phyloP scores from a whole-genome alignment of 1,140 invertebrate species.

The Drosophila virilis region DNA sequence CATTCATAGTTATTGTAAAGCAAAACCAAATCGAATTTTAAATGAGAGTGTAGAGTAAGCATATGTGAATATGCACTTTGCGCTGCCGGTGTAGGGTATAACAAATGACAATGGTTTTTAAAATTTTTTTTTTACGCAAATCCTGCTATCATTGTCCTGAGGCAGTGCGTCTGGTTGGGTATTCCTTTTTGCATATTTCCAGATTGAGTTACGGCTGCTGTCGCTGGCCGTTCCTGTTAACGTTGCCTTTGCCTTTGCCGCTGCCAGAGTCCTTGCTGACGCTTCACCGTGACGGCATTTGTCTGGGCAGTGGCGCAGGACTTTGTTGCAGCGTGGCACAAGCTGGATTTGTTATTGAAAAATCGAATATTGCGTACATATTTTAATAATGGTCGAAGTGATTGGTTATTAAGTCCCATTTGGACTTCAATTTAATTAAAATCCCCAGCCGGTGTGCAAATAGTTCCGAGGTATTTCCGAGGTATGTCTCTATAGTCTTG shows the following conservation, averaged over 20 bases:
- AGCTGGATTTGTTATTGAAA: slow-evolving; percentile 58
- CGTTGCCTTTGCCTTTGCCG: background rate
- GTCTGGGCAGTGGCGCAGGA: background rate
- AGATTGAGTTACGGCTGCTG: slow-evolving; percentile 70
- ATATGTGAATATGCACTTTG: too few species aligned
- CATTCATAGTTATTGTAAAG: too few species aligned
- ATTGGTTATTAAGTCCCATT: slow-evolving; percentile 60
- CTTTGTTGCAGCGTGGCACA: background rate
- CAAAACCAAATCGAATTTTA: background rate
- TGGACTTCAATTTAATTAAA: slow-evolving; percentile 67
- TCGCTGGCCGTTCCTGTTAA: slow-evolving; percentile 21
- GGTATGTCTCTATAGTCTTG: background rate
- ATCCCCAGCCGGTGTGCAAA: slow-evolving; percentile 12
- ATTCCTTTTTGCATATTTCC: slow-evolving; percentile 64
- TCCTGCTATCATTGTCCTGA: slow-evolving; percentile 57
- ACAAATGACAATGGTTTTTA: slow-evolving; percentile 37
- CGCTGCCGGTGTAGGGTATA: slow-evolving; percentile 13
- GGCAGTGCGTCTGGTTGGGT: slow-evolving; percentile 48
- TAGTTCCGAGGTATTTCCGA: too few species aligned
- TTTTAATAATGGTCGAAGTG: slow-evolving; percentile 60
- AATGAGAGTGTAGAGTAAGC: background rate
- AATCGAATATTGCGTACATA: slow-evolving; percentile 71
- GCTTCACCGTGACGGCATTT: slow-evolving; percentile 8
- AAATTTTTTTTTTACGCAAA: slow-evolving; percentile 8
- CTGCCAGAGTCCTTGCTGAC: background rate